Base-by-base conservation (phyloP, 2,888 invertebrate genomes). In the Cactoblastis cactorum region DNA sequence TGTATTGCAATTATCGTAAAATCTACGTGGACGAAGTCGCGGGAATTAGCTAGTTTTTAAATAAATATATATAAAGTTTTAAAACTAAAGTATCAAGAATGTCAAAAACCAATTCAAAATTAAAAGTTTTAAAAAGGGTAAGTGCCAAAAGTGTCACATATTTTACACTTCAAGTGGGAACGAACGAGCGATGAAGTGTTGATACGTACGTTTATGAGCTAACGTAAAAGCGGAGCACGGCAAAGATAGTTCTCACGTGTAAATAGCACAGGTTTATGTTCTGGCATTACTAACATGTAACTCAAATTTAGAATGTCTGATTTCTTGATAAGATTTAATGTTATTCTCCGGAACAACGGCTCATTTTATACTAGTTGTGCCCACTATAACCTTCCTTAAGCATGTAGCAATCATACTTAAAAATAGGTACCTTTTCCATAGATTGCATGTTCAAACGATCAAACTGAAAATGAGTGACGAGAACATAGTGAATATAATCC, bases 221-320 rank as follows among this genome's bases (percentile, higher is more conserved):
- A 19, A 35, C 35, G 12, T 33, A 37, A 47, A 47, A 9, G 35
- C 14, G 38, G 38, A 28, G 14, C 47, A 37, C 37, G 37, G 22
- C 15, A 15, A 22, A 38, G 47, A 37, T 48, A 17, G 66, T 48
- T 48, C 47, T 37, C 47, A 48, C 37, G 47, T 38, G 37, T 28
- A 51, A 46, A 22, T 46, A 38, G 34, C 15, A 34, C n/a, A 17
- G 24, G 45, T 19, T n/a, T 34, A 24, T 43, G 33, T 50, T 34
- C 24, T 24, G 43, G 49, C 19, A 41, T 41, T 12, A 41, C 14
- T 18, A 12, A 35, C 46, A 46, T 22, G 46, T 22, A 46, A 9
- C n/a, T 45, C 1, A 19, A 46, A 22, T 22, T 19, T 12, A 35
- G 46, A 46, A 19, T 14, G 14, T 46, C 35, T 19, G 34, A 6